Evolutionary conservation across 2,888 invertebrate species (phyloP).

Genomic region (Anthophora plumipes): DNA sequence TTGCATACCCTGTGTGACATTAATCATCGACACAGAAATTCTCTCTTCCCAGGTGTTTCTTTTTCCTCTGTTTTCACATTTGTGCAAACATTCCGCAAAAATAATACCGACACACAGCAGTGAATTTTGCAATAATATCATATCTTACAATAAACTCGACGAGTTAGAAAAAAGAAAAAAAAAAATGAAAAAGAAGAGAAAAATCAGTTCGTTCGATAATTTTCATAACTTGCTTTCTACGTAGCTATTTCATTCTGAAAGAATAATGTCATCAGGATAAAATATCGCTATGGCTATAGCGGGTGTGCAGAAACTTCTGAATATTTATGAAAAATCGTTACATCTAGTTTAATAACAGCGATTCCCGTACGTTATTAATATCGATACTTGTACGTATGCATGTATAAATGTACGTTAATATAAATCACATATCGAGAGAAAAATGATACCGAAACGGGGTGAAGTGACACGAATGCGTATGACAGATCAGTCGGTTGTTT

Average conservation of each 20-base stretch:
- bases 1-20: not conserved
- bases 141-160: too few species aligned
- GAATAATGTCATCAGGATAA: too few species aligned
- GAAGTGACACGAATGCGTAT: not conserved
- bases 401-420: not conserved
- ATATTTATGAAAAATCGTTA: conserved; percentile 15
- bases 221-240: too few species aligned
- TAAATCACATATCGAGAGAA: not conserved
- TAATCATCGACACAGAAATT: not conserved
- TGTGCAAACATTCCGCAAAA: too few species aligned
- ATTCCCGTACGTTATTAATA: not conserved
- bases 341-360: not conserved
- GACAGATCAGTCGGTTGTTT: not conserved
- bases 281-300: not conserved
- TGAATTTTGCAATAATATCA: not conserved
- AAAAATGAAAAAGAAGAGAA: too few species aligned
- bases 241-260: too few species aligned
- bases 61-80: not conserved
- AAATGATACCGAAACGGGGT: not conserved
- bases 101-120: not conserved
- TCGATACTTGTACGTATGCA: too few species aligned
- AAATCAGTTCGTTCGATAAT: too few species aligned
- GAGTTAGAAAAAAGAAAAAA: not conserved
- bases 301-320: not conserved
- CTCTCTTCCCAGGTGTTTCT: not conserved